Evolutionary conservation across 2,888 invertebrate genomes (phyloP).

Genomic region (Spilarctia lutea): DNA sequence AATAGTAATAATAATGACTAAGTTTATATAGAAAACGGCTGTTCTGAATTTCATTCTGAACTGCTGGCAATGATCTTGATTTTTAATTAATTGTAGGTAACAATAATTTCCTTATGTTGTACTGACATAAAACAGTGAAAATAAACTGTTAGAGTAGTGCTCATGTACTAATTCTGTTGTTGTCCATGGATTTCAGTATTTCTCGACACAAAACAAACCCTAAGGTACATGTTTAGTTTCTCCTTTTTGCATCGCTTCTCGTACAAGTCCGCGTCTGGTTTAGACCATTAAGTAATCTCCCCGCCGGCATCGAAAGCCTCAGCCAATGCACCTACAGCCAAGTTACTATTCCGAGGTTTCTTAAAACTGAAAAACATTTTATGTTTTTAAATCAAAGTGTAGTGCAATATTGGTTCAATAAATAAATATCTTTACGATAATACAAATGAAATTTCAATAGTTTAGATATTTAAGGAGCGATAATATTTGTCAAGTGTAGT

Average conservation of each 20-base stretch:
- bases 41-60: no score
- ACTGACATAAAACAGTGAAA: constrained; percentile 27
- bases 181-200: constrained; percentile 52
- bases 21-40: no score
- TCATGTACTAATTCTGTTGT: constrained; percentile 43
- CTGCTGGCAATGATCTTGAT: constrained; percentile 9
- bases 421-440: not conserved
- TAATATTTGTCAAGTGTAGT: not conserved
- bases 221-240: constrained; percentile 42
- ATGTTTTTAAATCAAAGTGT: constrained; percentile 14
- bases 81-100: constrained; percentile 25
- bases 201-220: constrained; percentile 60
- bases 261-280: constrained; percentile 60
- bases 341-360: constrained; percentile 54
- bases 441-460: not conserved
- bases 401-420: not conserved
- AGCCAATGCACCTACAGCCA: constrained; percentile 66
- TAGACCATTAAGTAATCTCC: constrained; percentile 70
- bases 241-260: constrained; percentile 52
- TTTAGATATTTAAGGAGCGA: not conserved
- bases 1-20: no score
- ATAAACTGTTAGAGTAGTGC: constrained; percentile 24
- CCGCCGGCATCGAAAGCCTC: constrained; percentile 58
- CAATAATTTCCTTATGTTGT: constrained; percentile 27
- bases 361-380: constrained; percentile 12